A percentile compares a stretch with the other conserved stretches of the same genome.
phyloP scores from a whole-genome alignment of 2,797 vertebrate species.

The Diglossa cyanea region DNA sequence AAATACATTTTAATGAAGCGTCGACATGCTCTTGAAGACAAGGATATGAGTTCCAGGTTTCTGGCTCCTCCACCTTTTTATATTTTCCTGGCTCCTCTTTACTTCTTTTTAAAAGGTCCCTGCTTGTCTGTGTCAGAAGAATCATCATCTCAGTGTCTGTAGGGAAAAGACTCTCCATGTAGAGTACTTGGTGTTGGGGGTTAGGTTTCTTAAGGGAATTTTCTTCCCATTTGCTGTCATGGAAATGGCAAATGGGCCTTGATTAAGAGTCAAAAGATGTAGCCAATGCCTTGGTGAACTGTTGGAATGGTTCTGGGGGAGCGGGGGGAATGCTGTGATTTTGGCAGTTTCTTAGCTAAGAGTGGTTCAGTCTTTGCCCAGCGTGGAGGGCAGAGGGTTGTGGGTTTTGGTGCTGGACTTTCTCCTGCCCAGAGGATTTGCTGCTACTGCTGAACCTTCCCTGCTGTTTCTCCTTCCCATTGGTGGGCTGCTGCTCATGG shows the following conservation, averaged over 20 bases:
- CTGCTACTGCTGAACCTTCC: neutral
- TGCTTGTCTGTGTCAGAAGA: neutral
- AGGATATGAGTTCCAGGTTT: neutral
- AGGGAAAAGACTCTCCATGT: neutral
- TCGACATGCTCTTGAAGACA: neutral
- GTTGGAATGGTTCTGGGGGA: neutral
- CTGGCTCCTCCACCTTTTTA: neutral
- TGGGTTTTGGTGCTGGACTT: neutral
- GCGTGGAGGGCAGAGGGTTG: fast-evolving
- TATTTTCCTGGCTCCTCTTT: neutral
- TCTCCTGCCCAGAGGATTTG: neutral
- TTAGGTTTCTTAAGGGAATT: neutral
- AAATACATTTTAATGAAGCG: neutral
- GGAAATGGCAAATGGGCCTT: neutral
- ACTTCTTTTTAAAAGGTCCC: neutral
- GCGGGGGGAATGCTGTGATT: fast-evolving
- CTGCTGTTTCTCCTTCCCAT: fast-evolving
- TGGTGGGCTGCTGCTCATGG: fast-evolving
- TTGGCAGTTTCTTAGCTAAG: neutral
- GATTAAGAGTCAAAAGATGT: neutral
- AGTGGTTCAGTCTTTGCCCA: fast-evolving
- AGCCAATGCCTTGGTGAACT: neutral
- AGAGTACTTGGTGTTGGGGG: neutral
- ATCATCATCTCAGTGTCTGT: neutral
- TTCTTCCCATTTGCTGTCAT: neutral